Conservation (phyloP, 2,797 vertebrate genomes). For the Loris lydekkerianus region DNA sequence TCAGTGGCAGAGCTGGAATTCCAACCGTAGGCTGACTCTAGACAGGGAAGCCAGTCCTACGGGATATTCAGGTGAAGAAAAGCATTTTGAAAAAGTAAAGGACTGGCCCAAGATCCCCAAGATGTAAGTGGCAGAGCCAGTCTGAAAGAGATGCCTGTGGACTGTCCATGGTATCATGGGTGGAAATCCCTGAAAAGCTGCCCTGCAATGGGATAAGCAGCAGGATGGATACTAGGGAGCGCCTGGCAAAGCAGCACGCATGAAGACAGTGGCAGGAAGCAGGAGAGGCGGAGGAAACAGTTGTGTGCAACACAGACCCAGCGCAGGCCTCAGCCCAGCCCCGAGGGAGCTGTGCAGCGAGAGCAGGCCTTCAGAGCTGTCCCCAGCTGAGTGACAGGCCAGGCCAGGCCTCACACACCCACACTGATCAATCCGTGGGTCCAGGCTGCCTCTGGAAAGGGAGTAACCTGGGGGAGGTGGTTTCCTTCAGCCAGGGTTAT, state of each 20-base stretch:
- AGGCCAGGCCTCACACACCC: background rate
- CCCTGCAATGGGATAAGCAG: background rate
- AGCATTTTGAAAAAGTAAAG: background rate
- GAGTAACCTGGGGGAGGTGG: background rate
- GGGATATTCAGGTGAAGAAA: background rate
- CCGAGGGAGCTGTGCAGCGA: background rate
- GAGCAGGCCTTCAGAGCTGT: background rate
- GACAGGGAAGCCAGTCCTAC: background rate
- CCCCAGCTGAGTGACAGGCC: background rate
- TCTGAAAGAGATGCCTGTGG: background rate
- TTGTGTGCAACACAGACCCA: background rate
- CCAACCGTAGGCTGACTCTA: background rate
- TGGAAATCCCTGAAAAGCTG: too few relatives aligned
- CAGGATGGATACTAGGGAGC: too few relatives aligned
- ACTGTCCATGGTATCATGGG: background rate
- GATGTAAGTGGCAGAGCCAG: accelerated
- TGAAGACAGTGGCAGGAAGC: too few relatives aligned
- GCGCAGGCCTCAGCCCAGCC: background rate
- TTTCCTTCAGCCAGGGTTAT: background rate
- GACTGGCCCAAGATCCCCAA: background rate
- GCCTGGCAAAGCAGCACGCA: background rate
- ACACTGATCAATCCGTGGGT: background rate
- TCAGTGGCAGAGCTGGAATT: background rate
- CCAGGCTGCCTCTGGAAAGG: background rate
- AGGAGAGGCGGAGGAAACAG: background rate